phyloP scores from a whole-genome alignment of 2,888 invertebrate genomes.

The Spilarctia lutea region DNA sequence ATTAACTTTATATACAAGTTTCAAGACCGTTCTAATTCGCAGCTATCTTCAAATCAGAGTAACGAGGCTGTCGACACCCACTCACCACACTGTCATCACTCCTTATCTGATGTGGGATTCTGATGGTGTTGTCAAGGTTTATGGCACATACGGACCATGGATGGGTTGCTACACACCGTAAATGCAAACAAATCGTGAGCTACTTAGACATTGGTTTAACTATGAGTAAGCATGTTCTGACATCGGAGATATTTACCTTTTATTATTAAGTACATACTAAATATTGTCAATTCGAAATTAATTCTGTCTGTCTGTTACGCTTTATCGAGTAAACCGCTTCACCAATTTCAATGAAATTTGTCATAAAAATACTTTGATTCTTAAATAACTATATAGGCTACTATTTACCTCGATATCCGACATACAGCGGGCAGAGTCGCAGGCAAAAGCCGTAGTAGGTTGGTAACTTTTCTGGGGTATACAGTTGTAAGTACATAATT shows the following conservation, averaged over 20 bases:
- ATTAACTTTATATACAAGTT: not conserved
- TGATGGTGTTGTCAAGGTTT: constrained; percentile 29
- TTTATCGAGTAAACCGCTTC: too few relatives aligned
- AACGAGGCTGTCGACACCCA: constrained; percentile 35
- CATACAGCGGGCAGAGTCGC: too few relatives aligned
- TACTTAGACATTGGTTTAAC: not conserved
- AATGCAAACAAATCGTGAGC: not conserved
- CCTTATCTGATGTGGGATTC: constrained; percentile 21
- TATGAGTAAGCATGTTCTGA: not conserved
- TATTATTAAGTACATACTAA: too few relatives aligned
- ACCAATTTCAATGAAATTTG: too few relatives aligned
- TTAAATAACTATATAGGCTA: too few relatives aligned
- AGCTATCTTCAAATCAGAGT: not conserved
- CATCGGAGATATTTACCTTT: not conserved
- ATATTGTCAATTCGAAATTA: too few relatives aligned
- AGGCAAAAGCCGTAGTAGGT: too few relatives aligned
- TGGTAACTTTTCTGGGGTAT: too few relatives aligned
- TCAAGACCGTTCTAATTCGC: not conserved
- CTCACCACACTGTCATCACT: constrained; percentile 23
- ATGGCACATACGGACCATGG: not conserved
- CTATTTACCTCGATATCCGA: too few relatives aligned
- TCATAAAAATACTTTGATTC: too few relatives aligned
- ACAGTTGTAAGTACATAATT: too few relatives aligned
- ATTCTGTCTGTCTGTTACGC: too few relatives aligned
- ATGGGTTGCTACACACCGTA: not conserved